Conservation (phyloP, 1,140 invertebrate genomes). For the Araneus ventricosus region DNA sequence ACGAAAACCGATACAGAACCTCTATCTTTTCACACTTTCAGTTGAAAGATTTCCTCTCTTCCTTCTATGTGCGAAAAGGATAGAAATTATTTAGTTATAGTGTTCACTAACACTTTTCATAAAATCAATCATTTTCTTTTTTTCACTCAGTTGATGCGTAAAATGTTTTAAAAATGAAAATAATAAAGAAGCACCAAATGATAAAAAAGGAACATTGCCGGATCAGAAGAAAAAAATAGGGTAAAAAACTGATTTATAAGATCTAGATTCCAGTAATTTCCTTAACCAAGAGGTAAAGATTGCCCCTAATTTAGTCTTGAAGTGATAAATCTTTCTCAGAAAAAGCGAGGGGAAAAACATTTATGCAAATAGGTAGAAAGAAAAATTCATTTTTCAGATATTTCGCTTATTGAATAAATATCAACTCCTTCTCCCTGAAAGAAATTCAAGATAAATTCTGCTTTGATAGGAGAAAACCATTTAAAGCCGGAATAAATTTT, state of each 20-base stretch:
- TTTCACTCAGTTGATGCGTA: background rate
- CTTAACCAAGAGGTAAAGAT: slow-evolving; percentile 50
- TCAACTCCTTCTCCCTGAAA: background rate
- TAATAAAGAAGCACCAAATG: background rate
- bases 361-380: slow-evolving; percentile 55
- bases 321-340: slow-evolving; percentile 46
- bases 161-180: background rate
- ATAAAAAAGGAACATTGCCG: too few relatives aligned
- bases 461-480: slow-evolving; percentile 67
- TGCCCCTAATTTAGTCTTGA: slow-evolving; percentile 50
- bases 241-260: slow-evolving; percentile 36
- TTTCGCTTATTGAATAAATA: slow-evolving; percentile 45
- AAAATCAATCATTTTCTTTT: background rate
- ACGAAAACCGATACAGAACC: too few relatives aligned
- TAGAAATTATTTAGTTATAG: background rate
- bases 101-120: background rate
- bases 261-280: slow-evolving; percentile 45
- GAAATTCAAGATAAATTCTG: slow-evolving; percentile 56
- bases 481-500: slow-evolving; percentile 66
- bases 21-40: background rate
- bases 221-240: background rate
- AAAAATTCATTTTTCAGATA: slow-evolving; percentile 39
- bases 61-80: background rate
- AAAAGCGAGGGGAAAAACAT: background rate
- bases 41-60: background rate